Base-by-base conservation (phyloP, 2,113 vertebrate genomes). In the Lutjanus erythropterus region DNA sequence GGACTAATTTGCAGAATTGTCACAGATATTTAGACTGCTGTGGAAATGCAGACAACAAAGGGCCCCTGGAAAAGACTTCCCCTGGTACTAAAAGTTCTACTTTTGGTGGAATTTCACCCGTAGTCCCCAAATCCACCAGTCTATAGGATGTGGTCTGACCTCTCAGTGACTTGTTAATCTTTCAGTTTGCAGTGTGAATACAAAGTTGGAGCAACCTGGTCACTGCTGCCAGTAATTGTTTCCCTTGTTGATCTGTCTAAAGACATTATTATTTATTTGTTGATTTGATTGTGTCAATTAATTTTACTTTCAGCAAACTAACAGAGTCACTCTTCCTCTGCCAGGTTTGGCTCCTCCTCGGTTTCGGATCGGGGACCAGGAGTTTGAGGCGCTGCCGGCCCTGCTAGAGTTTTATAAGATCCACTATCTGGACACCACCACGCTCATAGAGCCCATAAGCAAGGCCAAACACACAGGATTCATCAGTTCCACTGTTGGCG, bases 361-460 rank as follows among this genome's bases (percentile, higher is more conserved):
- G 62, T 99, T 98, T 93, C 97, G 96, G 80, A 99, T 99, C 78
- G 98, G 98, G 55, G 98, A 99, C 91, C 98, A 99, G 95, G 98
- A 99, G 90, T 99, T 99, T 78, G 97, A 99, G 69, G 97, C 96
- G 23, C 94, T 99, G 87, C 96, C 97, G 14, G 94, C 97, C 84
- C 94, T 99, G 90, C 94, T 99, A 92, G 98, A 99, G 95, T 99
- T 99, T 94, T 99, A 99, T 92, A 99, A 99, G 96, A 99, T 99
- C 92, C 98, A 99, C 94, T 99, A 99, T 94, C 95, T 99, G 96
- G 98, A 99, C 96, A 99, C 97, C 93, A 99, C 98, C 86, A 99
- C 98, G 4, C 96, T 99, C 91, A 97, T 98, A 86, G 98, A 99
- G 75, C 98, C 98, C 6, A 94, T 98, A 84, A 95, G 94, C 76